Evolutionary conservation across 2,113 vertebrate genomes (phyloP).

Genomic region (Lonchura striata): DNA sequence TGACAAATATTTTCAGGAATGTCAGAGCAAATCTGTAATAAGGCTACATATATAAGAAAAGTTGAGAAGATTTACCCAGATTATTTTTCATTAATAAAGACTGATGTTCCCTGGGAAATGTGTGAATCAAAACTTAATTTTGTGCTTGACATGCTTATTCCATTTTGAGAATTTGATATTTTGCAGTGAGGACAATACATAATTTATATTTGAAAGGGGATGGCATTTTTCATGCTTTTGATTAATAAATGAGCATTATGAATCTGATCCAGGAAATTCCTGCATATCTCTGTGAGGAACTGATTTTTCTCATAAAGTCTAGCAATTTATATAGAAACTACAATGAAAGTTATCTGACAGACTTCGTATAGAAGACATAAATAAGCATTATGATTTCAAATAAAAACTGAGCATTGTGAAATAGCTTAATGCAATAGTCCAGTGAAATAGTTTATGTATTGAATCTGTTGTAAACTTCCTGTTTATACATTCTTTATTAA

Average conservation of each 20-base stretch:
- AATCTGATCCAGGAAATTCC: neutral
- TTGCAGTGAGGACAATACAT: neutral
- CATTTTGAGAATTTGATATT: neutral
- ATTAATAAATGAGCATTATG: neutral
- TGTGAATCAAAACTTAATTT: neutral
- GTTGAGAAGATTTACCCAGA: neutral
- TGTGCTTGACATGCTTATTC: neutral
- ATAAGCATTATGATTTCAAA: neutral
- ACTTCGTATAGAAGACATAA: neutral
- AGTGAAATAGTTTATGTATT: neutral
- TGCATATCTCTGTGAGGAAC: neutral
- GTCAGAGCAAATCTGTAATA: neutral
- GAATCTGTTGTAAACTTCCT: neutral
- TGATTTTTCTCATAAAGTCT: neutral
- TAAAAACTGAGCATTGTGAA: neutral
- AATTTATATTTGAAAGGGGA: neutral
- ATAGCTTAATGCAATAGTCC: neutral
- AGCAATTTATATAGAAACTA: neutral
- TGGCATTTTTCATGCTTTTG: neutral
- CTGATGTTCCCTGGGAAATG: neutral
- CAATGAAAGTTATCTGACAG: neutral
- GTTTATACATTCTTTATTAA: neutral
- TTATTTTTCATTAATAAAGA: neutral
- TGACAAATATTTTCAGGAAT: neutral
- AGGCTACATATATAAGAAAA: neutral